These are phyloP conservation scores for Nephrotoma appendiculata DNA, from an alignment of 2,888 invertebrate genomes.

Conservation along the genomic window DNA sequence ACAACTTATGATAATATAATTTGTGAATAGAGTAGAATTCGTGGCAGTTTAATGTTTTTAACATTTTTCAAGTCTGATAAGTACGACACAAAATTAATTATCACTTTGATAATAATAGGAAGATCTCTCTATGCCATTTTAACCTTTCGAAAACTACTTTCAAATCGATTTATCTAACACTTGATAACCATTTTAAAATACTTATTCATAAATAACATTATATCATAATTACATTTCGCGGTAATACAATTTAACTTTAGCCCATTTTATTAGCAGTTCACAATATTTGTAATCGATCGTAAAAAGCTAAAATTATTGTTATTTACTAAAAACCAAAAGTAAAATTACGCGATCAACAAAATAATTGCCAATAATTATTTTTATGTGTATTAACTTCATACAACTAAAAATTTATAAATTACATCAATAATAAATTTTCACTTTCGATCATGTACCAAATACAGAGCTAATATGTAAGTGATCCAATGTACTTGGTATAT, in stretches of 20 bases:
- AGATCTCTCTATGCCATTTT: no score
- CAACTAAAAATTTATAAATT: not conserved
- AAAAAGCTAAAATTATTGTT: not conserved
- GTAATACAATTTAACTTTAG: not conserved
- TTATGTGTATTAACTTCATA: not conserved
- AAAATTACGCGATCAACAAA: not conserved
- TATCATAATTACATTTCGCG: not conserved
- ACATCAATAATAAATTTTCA: not conserved
- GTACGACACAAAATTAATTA: no score
- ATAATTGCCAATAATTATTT: not conserved
- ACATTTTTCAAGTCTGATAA: no score
- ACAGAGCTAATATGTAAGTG: not conserved
- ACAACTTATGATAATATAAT: no score
- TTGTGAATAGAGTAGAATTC: no score
- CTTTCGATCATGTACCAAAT: not conserved
- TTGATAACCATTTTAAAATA: no score
- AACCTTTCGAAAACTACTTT: no score
- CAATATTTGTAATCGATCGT: not conserved
- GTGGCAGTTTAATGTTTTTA: no score
- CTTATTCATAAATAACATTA: not conserved
- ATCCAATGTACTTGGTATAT: no score
- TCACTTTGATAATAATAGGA: no score
- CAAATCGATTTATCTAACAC: no score
- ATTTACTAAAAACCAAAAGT: not conserved
- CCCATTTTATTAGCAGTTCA: not conserved